Evolutionary conservation across 2,797 vertebrate species (phyloP).

Genomic region (Phrynocephalus forsythii): DNA sequence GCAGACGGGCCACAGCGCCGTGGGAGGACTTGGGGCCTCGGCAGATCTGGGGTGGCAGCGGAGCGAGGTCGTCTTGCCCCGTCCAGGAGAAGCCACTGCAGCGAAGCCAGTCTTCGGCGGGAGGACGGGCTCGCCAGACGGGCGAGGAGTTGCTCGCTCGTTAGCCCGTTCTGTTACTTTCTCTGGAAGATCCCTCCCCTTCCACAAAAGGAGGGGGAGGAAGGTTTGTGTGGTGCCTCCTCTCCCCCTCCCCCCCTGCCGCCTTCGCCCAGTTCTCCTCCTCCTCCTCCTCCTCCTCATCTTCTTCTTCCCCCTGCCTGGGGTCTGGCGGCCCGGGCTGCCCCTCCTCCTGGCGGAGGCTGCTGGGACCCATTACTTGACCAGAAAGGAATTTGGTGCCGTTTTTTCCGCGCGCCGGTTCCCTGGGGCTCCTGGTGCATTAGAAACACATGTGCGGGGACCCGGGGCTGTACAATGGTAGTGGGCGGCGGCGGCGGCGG

Average conservation of each 20-base stretch:
- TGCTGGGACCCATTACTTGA: slow-evolving; percentile 76
- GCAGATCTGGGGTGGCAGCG: no score
- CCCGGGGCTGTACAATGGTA: slow-evolving; percentile 13
- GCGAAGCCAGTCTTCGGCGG: not conserved
- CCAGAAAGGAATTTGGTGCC: slow-evolving; percentile 75
- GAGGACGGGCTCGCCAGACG: not conserved
- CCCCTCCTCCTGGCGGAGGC: slow-evolving; percentile 68
- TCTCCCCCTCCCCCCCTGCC: slow-evolving; percentile 46
- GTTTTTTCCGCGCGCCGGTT: slow-evolving; percentile 65
- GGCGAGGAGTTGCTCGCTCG: not conserved
- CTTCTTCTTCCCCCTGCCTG: slow-evolving; percentile 27
- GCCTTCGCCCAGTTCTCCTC: slow-evolving; percentile 52
- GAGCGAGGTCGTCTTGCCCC: not conserved
- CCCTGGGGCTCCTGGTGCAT: slow-evolving; percentile 73
- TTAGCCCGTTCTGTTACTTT: not conserved
- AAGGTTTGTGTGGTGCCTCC: slow-evolving; percentile 57
- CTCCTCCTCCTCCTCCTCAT: slow-evolving; percentile 48
- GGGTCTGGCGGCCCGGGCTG: slow-evolving; percentile 57
- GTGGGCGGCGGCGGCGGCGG: slow-evolving; percentile 5
- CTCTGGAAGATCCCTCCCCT: not conserved
- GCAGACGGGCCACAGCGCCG: no score
- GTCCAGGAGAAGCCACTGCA: not conserved
- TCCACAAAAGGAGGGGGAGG: slow-evolving; percentile 18
- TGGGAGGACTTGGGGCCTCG: no score
- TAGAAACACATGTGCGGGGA: slow-evolving; percentile 72